These are phyloP conservation scores for Phyto melanocephala DNA, from an alignment of 2,888 invertebrate genomes.

Conservation along the genomic window DNA sequence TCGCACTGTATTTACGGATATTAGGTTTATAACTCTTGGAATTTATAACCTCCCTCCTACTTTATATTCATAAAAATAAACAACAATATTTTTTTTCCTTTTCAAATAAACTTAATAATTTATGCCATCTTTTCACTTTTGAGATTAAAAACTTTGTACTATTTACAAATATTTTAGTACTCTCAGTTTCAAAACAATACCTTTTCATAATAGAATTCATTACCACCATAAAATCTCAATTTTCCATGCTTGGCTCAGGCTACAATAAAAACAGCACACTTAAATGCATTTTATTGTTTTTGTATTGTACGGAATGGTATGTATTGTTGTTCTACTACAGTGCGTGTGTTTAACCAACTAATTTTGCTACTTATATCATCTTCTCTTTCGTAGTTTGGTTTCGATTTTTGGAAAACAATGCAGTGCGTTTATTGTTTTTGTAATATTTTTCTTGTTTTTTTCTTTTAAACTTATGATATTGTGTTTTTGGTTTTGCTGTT, in stretches of 20 bases:
- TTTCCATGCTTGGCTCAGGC: background rate
- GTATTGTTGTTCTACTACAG: background rate
- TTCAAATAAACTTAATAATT: background rate
- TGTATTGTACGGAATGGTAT: background rate
- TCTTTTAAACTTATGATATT: background rate
- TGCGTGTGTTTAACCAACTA: background rate
- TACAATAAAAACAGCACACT: background rate
- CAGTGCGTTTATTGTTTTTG: slow-evolving; percentile 21
- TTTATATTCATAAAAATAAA: too few species aligned
- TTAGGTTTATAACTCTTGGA: too few species aligned
- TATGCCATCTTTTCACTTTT: too few species aligned
- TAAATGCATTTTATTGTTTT: background rate
- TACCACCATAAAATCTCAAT: background rate
- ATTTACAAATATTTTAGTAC: too few species aligned
- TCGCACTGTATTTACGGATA: too few species aligned
- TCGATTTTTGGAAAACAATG: slow-evolving; percentile 26
- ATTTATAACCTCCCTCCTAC: too few species aligned
- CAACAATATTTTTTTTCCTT: background rate
- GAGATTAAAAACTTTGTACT: too few species aligned
- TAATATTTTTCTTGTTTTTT: background rate
- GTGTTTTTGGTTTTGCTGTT: background rate
- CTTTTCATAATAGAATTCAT: too few species aligned
- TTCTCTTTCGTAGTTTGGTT: background rate
- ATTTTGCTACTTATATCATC: background rate
- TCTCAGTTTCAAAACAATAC: too few species aligned